Percentiles rank a stretch among this genome's conserved stretches.
phyloP scores from a whole-genome alignment of 37 sponge, comb jelly and placozoan genomes.

The Sycon ciliatum region DNA sequence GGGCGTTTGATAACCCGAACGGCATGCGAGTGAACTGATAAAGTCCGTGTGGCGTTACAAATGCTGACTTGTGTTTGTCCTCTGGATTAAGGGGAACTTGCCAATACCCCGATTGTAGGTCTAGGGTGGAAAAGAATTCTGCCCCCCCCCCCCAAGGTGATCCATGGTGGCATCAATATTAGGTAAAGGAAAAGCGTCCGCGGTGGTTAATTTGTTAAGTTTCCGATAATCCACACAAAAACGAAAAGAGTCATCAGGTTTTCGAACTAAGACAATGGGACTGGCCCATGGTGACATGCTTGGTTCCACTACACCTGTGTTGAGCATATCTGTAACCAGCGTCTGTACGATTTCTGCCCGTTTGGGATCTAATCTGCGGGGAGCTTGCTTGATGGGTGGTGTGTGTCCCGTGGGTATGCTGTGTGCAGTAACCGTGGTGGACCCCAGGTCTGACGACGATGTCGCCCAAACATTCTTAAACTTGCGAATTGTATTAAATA shows the following conservation, averaged over 20 bases:
- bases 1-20: slow-evolving; percentile 36
- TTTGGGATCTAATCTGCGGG: not conserved
- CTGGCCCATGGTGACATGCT: slow-evolving; percentile 19
- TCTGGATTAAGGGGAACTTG: slow-evolving; percentile 5
- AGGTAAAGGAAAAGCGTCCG: slow-evolving; percentile 18
- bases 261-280: slow-evolving; percentile 18
- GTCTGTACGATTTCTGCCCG: slow-evolving; percentile 17
- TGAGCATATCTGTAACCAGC: not conserved
- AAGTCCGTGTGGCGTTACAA: slow-evolving; percentile 23
- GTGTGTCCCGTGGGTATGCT: not conserved
- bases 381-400: slow-evolving; percentile 18
- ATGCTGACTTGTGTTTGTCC: slow-evolving; percentile 10
- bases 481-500: too few relatives aligned
- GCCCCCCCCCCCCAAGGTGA: not conserved
- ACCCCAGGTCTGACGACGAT: too few relatives aligned
- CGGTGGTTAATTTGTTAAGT: slow-evolving; percentile 19
- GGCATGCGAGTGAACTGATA: slow-evolving; percentile 39
- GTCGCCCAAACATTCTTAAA: too few relatives aligned
- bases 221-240: slow-evolving; percentile 26
- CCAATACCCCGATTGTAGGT: slow-evolving; percentile 21
- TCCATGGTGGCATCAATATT: slow-evolving; percentile 20
- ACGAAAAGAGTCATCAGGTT: slow-evolving; percentile 14
- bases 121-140: slow-evolving; percentile 19
- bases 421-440: slow-evolving; percentile 9
- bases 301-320: not conserved